phyloP scores from a whole-genome alignment of 2,113 vertebrate genomes.

The Tragelaphus scriptus region DNA sequence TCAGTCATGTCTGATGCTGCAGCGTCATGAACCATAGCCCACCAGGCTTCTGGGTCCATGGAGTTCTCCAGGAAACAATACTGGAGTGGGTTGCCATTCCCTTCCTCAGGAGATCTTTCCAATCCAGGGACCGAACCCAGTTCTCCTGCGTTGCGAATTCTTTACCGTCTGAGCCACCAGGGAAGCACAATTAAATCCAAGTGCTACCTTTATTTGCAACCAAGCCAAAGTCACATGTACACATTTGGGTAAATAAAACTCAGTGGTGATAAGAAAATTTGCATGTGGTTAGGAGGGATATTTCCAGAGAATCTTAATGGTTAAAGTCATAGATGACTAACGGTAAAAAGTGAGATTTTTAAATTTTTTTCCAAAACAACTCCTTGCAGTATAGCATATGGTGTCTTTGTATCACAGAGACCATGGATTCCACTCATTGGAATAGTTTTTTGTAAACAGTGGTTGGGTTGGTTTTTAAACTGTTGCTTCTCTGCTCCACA shows the following conservation, averaged over 20 bases:
- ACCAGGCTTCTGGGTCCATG: not conserved
- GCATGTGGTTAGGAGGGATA: not conserved
- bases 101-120: not conserved
- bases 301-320: conserved; percentile 5
- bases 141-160: not conserved
- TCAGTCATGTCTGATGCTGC: not conserved
- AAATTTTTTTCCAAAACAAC: not conserved
- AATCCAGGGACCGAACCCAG: not conserved
- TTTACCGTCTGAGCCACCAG: not conserved
- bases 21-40: not conserved
- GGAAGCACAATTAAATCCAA: not conserved
- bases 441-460: not conserved
- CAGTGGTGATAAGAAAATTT: not conserved
- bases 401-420: not conserved
- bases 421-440: not conserved
- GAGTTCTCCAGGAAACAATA: not conserved
- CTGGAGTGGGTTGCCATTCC: not conserved
- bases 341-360: not conserved
- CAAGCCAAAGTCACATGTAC: not conserved
- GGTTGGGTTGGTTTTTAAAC: not conserved
- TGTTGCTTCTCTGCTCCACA: not conserved
- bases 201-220: not conserved
- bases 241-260: not conserved
- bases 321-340: conserved; percentile 10
- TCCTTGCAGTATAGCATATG: not conserved